phyloP scores from a whole-genome alignment of 2,888 invertebrate species.

The Leptinotarsa rubiginosa region DNA sequence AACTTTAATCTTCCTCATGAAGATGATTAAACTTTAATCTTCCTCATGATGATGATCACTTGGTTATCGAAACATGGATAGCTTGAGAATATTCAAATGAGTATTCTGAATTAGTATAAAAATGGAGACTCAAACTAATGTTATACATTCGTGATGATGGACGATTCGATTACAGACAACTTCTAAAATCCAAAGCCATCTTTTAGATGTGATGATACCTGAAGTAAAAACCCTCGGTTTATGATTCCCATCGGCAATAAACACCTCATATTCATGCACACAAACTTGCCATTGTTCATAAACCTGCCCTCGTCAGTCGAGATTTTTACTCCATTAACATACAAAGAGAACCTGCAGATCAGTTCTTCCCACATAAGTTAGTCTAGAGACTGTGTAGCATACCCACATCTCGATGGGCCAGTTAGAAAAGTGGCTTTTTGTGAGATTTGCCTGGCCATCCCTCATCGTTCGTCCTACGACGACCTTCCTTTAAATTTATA shows the following conservation, averaged over 20 bases:
- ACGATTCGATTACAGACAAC: too few relatives aligned
- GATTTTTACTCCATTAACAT: slow-evolving; percentile 18
- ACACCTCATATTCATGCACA: neutral
- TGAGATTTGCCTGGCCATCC: neutral
- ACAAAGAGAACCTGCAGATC: slow-evolving; percentile 20
- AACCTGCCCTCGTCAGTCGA: slow-evolving; percentile 15
- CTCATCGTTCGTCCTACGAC: neutral
- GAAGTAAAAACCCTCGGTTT: neutral
- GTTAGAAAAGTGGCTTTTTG: slow-evolving; percentile 17
- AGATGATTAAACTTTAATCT: too few relatives aligned
- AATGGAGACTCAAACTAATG: too few relatives aligned
- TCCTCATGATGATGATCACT: too few relatives aligned
- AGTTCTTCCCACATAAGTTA: slow-evolving; percentile 18
- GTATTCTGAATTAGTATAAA: too few relatives aligned
- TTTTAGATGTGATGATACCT: neutral
- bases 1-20: too few relatives aligned
- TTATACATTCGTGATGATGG: too few relatives aligned
- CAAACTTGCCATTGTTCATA: slow-evolving; percentile 12
- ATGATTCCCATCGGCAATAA: neutral
- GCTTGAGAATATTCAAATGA: too few relatives aligned
- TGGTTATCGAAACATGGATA: too few relatives aligned
- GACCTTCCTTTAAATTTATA: slow-evolving; percentile 5
- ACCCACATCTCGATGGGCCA: slow-evolving; percentile 18
- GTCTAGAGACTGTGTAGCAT: slow-evolving; percentile 14
- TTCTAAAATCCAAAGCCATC: too few relatives aligned